These are phyloP conservation scores for Agraylea sexmaculata DNA, from an alignment of 1,140 invertebrate genomes.

Conservation along the genomic window DNA sequence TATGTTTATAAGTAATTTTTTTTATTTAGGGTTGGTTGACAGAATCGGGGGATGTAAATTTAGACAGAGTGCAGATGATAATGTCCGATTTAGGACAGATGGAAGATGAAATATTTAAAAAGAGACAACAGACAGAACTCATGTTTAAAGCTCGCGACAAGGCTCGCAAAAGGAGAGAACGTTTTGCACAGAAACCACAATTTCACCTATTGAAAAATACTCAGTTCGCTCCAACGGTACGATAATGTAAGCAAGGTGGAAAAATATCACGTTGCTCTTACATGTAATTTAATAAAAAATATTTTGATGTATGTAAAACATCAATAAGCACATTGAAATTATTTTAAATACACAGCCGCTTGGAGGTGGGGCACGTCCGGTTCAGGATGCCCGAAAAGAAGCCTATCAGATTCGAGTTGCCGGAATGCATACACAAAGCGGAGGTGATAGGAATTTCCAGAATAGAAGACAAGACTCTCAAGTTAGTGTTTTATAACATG, in stretches of 20 bases:
- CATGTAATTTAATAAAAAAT: too few relatives aligned
- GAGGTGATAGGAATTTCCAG: slow-evolving; percentile 5
- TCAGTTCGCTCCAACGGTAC: slow-evolving; percentile 61
- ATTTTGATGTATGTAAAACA: too few relatives aligned
- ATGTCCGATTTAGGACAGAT: slow-evolving; percentile 84
- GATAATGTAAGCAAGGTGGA: slow-evolving; percentile 19
- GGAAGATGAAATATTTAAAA: slow-evolving; percentile 97
- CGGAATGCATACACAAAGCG: slow-evolving; percentile 37
- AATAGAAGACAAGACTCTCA: slow-evolving; percentile 1
- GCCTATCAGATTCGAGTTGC: slow-evolving; percentile 54
- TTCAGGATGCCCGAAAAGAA: slow-evolving; percentile 56
- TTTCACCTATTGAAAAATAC: slow-evolving; percentile 55
- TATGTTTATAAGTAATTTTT: slow-evolving; percentile 9
- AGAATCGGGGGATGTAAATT: slow-evolving; percentile 84
- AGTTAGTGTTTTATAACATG: not conserved
- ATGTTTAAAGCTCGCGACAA: slow-evolving; percentile 69
- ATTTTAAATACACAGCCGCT: slow-evolving; percentile 29
- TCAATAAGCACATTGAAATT: not conserved
- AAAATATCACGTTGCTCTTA: slow-evolving; percentile 10
- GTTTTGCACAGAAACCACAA: slow-evolving; percentile 44
- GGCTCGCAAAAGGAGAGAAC: slow-evolving; percentile 44
- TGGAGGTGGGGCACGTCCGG: slow-evolving; percentile 34
- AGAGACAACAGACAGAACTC: slow-evolving; percentile 75
- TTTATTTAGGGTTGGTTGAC: slow-evolving; percentile 78
- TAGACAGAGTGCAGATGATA: slow-evolving; percentile 88